Base-by-base conservation (phyloP, 2,888 invertebrate species). In the Synergus umbraculus region DNA sequence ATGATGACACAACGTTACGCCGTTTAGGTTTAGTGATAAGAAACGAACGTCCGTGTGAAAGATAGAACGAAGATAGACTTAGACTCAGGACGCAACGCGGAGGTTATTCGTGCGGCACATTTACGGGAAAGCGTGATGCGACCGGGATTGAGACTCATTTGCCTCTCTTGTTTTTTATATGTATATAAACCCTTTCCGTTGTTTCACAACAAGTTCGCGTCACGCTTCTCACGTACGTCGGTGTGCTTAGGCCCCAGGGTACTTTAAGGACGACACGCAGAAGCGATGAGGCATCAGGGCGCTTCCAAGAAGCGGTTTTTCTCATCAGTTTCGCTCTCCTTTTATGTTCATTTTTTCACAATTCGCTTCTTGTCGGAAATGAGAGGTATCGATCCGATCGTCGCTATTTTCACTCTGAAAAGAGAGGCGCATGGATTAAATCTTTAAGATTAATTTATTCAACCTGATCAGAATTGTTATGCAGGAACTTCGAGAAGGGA, bases 291-390 rank as follows among this genome's bases (percentile, higher is more conserved):
- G 63, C 44, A 58, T 58, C 79, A 81, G 83, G 81, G 83, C 81
- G 81, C 80, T 83, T 81, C 81, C 83, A 80, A 81, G 79, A 63
- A 63, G 63, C 12, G 63, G 12, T 29, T 66, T 37, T 66, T 66
- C 41, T 66, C 43, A 18, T 66, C 18, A 63, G 18, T 5, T 12
- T 63, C 13, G 29, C 63, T 63, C 18, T 63, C 66, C n/a, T 18
- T n/a, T 41, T 43, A 9, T 37, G 41, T n/a, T 65, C 2, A 65
- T 65, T 65, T 66, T 66, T 12, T 12, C 18, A n/a, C 4, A 3
- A 1, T 12, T 43, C 66, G 43, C 43, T 43, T 43, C 12, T 66
- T 43, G n/a, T n/a, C 8, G 9, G 37, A 49, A 69, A 69, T 69
- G 18, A 69, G 13, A n/a, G 43, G 41, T 66, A 43, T 43, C 43